These are phyloP conservation scores for Phania funesta DNA, from an alignment of 2,888 invertebrate species.

Conservation along the genomic window DNA sequence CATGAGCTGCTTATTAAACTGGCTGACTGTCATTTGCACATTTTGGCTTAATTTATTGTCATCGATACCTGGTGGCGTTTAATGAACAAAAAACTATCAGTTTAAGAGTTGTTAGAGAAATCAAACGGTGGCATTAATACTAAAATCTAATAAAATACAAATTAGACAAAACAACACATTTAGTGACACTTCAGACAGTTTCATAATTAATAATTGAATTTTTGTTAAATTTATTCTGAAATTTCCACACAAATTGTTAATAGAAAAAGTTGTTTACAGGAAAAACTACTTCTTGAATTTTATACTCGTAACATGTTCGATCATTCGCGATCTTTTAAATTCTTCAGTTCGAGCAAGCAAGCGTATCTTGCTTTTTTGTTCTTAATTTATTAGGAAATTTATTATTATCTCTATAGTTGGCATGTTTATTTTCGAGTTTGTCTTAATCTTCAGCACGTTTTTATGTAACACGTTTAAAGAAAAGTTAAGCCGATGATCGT, in stretches of 20 bases:
- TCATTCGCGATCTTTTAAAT: not conserved
- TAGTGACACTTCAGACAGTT: no score
- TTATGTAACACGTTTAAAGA: constrained; percentile 54
- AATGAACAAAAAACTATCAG: not conserved
- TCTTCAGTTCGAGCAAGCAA: not conserved
- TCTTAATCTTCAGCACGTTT: constrained; percentile 59
- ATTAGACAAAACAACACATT: not conserved
- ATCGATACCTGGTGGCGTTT: not conserved
- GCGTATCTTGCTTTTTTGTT: not conserved
- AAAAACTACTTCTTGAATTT: not conserved
- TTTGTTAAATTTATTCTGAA: no score
- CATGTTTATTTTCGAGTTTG: constrained; percentile 22
- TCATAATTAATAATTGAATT: no score
- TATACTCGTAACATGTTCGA: not conserved
- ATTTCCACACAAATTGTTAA: no score
- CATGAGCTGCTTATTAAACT: not conserved
- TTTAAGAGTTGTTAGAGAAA: constrained; percentile 19
- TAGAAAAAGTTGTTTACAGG: not conserved
- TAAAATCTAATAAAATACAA: not conserved
- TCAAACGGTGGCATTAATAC: constrained; percentile 10
- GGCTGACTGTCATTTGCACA: constrained; percentile 1
- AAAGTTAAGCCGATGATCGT: constrained; percentile 22
- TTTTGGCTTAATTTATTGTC: constrained; percentile 33
- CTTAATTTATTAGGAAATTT: constrained; percentile 21
- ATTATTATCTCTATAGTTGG: constrained; percentile 4